phyloP scores from a whole-genome alignment of 2,888 invertebrate genomes.

The Eudemis profundana region DNA sequence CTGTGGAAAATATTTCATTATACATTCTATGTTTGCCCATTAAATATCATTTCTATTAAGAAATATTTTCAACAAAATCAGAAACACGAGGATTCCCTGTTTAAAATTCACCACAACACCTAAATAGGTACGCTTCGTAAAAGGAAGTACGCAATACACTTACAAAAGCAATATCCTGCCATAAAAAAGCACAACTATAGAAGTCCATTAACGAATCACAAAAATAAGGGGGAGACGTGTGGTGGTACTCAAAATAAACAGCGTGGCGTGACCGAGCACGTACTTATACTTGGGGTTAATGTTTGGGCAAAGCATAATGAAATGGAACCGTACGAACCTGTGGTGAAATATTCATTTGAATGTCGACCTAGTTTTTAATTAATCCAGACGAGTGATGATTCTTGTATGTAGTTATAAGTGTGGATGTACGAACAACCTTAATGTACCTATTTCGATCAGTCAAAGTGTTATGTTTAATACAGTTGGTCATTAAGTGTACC shows the following conservation, averaged over 20 bases:
- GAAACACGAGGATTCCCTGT: background rate
- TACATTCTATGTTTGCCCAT: too few relatives aligned
- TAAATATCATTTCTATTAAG: too few relatives aligned
- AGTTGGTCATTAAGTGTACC: too few relatives aligned
- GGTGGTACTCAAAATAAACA: constrained; percentile 45
- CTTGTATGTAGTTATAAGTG: background rate
- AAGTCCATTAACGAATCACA: constrained; percentile 45
- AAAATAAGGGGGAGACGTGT: constrained; percentile 37
- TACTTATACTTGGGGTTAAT: constrained; percentile 17
- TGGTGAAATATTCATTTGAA: constrained; percentile 18
- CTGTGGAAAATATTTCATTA: too few relatives aligned
- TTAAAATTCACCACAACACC: background rate
- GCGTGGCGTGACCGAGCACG: constrained; percentile 56
- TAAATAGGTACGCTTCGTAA: background rate
- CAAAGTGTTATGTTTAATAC: too few relatives aligned
- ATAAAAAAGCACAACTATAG: constrained; percentile 34
- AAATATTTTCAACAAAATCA: too few relatives aligned
- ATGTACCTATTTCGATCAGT: background rate
- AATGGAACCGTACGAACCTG: constrained; percentile 32
- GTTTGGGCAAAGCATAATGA: constrained; percentile 32
- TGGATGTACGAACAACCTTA: background rate
- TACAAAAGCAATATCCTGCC: constrained; percentile 35
- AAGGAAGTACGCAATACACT: constrained; percentile 21
- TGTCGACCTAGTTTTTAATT: constrained; percentile 32
- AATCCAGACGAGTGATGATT: constrained; percentile 1